Evolutionary conservation across 1,140 invertebrate species (phyloP), one percentile per base, ranked within the genome.

Genomic region (Papilio xuthus): DNA sequence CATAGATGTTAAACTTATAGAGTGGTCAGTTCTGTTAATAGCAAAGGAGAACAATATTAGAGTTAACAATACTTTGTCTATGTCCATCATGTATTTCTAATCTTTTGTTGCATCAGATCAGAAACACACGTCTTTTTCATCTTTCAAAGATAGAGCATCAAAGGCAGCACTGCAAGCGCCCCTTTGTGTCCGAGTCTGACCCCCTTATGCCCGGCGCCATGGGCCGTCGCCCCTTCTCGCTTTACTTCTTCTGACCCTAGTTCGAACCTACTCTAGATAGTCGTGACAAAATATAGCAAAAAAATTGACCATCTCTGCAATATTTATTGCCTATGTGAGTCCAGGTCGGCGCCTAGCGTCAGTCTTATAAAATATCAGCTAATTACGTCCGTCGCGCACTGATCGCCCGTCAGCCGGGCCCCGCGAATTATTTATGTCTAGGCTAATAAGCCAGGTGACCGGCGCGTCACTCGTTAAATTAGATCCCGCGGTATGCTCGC

Each of bases 401-500:
- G 75, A 80, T 72, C 53, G 74, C 71, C 80, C 71, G 78, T 77
- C 80, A 70, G 67, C 74, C 80, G 75, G 70, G 73, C 47, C 8
- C 15, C 23, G 72, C 23, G 47, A 67, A 37, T 79, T 81, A 81
- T 81, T 81, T 79, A 79, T 71, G 80, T 73, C 50, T 76, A 60
- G 79, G 80, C 80, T 79, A 81, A 81, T 81, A 81, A 81, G 80
- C 80, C 78, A 81, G 78, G 80, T 81, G 80, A 81, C 69, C 41
- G 42, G 41, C 42, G 50, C 74, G 28, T 23, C 74, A 60, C 67
- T 81, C 76, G 72, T 81, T 81, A 81, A 71, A 81, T 81, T 77
- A 79, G 60, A 79, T 79, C 53, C 50, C 56, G 4, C 12, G 69
- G 78, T 71, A 78, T 56, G 70, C 77, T 13, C 41, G 53, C 74